Base-by-base conservation (phyloP, 2,888 invertebrate species). In the Tortricodes alternella region DNA sequence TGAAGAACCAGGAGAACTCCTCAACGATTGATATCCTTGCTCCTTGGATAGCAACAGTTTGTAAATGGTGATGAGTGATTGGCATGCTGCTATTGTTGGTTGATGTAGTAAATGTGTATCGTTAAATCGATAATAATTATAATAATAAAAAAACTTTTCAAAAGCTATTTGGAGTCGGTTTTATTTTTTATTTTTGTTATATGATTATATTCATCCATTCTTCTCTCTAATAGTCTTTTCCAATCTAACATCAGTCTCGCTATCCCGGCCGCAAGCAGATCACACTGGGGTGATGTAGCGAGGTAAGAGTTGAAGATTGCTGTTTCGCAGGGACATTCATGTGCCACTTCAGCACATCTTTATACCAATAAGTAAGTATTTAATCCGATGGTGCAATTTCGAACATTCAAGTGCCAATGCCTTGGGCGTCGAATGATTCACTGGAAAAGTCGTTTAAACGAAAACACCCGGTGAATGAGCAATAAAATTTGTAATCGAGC, bases 381-480 rank as follows among this genome's bases (percentile, higher is more conserved):
- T 4, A n/a, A 4, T 5, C 11, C 29, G 29, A 4, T 11, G 29
- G n/a, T 29, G n/a, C 8, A 24, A 24, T 41, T 41, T 24, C 41
- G n/a, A 24, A 24, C 15, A 41, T 3, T n/a, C 9, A n/a, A 29
- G 29, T 15, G n/a, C n/a, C n/a, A n/a, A n/a, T n/a, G n/a, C 24
- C 24, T 8, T 16, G 16, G 23, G 41, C 3, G 15, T 9, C 41
- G 3, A 23, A 5, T 8, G 24, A 19, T 29, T 27, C 29, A 9
- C 29, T 8, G 44, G 44, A 44, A 44, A 19, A 43, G n/a, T 18
- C 24, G 29, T 44, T 44, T 15, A 44, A n/a, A 7, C 29, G 18
- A 32, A 44, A 44, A 44, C 16, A 8, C 8, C 29, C 18, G 29
- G 11, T 29, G 29, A 44, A 44, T 44, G 44, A 29, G 44, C 11